phyloP scores from a whole-genome alignment of 2,797 vertebrate species.

The Botia kubotai region DNA sequence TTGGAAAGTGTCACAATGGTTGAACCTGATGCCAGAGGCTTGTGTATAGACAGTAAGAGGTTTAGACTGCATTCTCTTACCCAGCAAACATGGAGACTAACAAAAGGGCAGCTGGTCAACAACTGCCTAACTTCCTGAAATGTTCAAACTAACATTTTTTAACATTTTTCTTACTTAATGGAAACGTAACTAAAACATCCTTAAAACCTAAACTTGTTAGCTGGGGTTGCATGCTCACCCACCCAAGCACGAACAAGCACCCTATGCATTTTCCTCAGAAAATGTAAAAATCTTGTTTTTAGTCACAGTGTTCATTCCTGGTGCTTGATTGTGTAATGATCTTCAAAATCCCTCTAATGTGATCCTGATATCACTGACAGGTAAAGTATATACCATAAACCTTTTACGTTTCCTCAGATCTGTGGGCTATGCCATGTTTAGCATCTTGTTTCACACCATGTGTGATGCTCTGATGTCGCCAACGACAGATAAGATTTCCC shows the following conservation, averaged over 20 bases:
- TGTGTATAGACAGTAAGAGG: slow-evolving; percentile 38
- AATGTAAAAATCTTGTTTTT: not conserved
- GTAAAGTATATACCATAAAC: not conserved
- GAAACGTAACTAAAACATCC: too few relatives aligned
- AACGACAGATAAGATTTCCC: slow-evolving; percentile 50
- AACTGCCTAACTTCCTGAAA: not conserved
- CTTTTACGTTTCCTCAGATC: slow-evolving; percentile 1
- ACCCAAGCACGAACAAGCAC: not conserved
- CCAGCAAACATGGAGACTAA: slow-evolving; percentile 17
- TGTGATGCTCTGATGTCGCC: not conserved
- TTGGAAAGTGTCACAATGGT: slow-evolving; percentile 39
- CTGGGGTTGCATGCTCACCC: not conserved
- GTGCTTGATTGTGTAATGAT: not conserved
- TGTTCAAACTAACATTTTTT: too few relatives aligned
- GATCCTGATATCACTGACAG: not conserved
- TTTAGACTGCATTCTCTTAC: slow-evolving; percentile 26
- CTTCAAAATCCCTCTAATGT: not conserved
- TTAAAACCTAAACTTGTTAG: too few relatives aligned
- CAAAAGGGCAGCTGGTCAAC: not conserved
- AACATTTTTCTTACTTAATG: too few relatives aligned
- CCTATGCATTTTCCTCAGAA: not conserved
- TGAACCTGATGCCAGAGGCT: slow-evolving; percentile 40
- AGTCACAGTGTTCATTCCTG: not conserved
- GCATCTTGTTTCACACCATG: slow-evolving; percentile 10
- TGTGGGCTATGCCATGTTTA: not conserved